phyloP scores from a whole-genome alignment of 2,888 invertebrate species.

The Pharmacophagus antenor region DNA sequence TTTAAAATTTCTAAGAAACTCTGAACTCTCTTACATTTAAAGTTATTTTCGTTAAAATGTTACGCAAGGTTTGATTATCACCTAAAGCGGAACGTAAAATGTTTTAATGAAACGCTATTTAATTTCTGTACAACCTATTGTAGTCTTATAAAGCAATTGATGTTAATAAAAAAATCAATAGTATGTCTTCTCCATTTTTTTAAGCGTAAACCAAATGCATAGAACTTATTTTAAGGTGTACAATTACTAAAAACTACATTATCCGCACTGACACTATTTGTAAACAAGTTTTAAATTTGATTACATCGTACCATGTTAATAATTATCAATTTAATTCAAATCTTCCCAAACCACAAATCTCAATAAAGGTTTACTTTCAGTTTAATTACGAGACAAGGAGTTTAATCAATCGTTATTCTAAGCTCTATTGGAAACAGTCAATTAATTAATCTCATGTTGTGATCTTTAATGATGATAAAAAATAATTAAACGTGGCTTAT shows the following conservation, averaged over 20 bases:
- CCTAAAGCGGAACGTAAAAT: too few species aligned
- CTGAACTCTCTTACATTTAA: background rate
- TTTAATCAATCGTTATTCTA: conserved; percentile 22
- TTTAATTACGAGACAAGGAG: conserved; percentile 19
- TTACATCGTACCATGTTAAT: background rate
- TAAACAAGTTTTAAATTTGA: background rate
- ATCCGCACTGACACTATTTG: background rate
- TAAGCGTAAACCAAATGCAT: too few species aligned
- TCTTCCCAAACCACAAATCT: background rate
- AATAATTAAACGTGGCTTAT: conserved; percentile 54
- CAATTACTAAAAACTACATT: too few species aligned
- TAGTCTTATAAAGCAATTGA: too few species aligned
- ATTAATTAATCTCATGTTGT: conserved; percentile 61
- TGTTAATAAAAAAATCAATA: too few species aligned
- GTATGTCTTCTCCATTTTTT: too few species aligned
- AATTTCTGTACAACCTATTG: too few species aligned
- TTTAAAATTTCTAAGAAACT: background rate
- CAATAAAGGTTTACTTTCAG: conserved; percentile 10
- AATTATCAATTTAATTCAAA: background rate
- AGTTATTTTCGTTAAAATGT: background rate
- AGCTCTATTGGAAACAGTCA: conserved; percentile 44
- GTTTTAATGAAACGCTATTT: too few species aligned
- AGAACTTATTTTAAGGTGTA: too few species aligned
- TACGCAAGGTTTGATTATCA: background rate
- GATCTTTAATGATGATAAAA: conserved; percentile 53